Conservation (phyloP, 2,888 invertebrate species). For the Strigamia maritima region DNA sequence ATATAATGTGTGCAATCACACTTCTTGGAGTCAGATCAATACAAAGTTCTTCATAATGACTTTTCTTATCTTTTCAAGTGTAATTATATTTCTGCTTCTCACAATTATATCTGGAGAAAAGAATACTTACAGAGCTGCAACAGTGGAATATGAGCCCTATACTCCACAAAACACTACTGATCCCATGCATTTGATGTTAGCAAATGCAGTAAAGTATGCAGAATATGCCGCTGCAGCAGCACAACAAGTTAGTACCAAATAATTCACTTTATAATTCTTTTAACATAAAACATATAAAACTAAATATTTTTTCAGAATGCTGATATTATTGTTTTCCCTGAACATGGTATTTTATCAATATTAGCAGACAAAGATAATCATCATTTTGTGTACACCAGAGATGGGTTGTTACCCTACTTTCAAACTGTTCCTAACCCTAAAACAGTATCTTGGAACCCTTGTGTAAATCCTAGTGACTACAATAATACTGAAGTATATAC, state of each 20-base stretch:
- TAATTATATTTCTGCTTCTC: too few relatives aligned
- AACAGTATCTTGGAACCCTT: not conserved
- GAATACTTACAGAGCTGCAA: not conserved
- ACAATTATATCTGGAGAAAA: too few relatives aligned
- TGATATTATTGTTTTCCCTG: slow-evolving; percentile 20
- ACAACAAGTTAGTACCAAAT: not conserved
- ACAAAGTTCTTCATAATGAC: too few relatives aligned
- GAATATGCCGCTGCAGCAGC: not conserved
- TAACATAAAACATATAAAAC: too few relatives aligned
- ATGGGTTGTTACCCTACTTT: not conserved
- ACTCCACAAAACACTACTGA: not conserved
- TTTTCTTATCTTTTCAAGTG: too few relatives aligned
- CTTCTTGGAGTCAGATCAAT: too few relatives aligned
- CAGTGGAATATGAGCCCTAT: not conserved
- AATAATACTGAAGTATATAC: not conserved
- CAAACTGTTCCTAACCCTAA: not conserved
- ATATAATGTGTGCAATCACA: too few relatives aligned
- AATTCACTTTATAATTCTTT: not conserved
- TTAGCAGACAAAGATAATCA: not conserved
- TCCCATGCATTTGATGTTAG: not conserved
- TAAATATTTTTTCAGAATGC: not conserved
- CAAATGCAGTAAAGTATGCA: not conserved
- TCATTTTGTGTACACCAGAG: not conserved
- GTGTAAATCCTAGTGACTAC: not conserved
- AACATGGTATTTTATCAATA: not conserved